phyloP scores from a whole-genome alignment of 23 tunicate species.

The Pegea sp. region DNA sequence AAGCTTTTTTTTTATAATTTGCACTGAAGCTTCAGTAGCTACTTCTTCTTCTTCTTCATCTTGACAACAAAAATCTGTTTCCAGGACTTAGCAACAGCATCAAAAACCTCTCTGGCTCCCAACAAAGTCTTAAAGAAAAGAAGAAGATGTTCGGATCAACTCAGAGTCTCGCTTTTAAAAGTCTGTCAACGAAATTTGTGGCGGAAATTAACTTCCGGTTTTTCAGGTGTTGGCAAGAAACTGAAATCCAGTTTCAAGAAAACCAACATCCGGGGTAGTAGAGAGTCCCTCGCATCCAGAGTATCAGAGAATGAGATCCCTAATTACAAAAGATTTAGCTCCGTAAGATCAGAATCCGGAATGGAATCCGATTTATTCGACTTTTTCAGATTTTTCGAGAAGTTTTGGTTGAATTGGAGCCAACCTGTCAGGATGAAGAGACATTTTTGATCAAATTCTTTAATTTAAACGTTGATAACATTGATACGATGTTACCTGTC shows the following conservation, averaged over 20 bases:
- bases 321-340: conserved; percentile 61
- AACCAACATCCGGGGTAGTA: conserved; percentile 27
- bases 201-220: too few relatives aligned
- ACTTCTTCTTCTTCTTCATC: too few relatives aligned
- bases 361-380: neutral
- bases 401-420: conserved; percentile 76
- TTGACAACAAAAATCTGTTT: too few relatives aligned
- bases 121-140: conserved; percentile 28
- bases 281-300: conserved; percentile 56
- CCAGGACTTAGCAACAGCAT: conserved; percentile 13
- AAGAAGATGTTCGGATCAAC: conserved; percentile 67
- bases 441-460: conserved; percentile 68
- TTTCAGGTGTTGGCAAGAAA: conserved; percentile 24
- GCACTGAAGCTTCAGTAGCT: too few relatives aligned
- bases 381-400: conserved; percentile 68
- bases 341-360: conserved; percentile 24
- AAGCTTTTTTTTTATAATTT: too few relatives aligned
- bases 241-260: conserved; percentile 20
- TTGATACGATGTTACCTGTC: conserved; percentile 75
- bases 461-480: conserved; percentile 62
- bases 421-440: conserved; percentile 95
- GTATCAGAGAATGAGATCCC: conserved; percentile 50
- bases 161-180: conserved; percentile 58
- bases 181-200: too few relatives aligned
- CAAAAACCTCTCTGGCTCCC: conserved; percentile 33